Evolutionary conservation across 2,888 invertebrate genomes (phyloP), one percentile per base, ranked within the genome.

Genomic region (Polydrusus pterygomalis): DNA sequence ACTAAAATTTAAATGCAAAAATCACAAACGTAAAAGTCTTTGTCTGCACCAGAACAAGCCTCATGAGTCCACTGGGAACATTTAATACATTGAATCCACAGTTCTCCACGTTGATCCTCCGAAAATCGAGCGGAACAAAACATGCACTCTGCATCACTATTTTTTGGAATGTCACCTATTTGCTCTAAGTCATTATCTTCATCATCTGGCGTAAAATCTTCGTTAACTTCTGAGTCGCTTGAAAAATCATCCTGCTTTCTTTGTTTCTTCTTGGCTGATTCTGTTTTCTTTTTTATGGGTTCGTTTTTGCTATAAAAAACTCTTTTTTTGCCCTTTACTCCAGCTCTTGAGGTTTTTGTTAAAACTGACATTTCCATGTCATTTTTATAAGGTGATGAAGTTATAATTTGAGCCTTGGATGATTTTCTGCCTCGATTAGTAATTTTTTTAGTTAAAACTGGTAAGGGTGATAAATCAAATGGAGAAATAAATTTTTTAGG

Each of bases 21-120:
- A 56, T 79, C 78, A 56, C 78, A 79, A 8, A 80, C 60, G 43
- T 77, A 79, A 18, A 17, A 47, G 18, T 75, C 77, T 64, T 58
- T 76, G 17, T 79, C 76, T 10, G 68, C 63, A 2, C 79, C 81
- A 10, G 74, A 40, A 70, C 79, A 80, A 10, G 75, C 60, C 11
- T 63, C 45, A 40, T 80, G 78, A 15, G 77, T 69, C 76, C 62
- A 70, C 25, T 25, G 25, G 25, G 25, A 25, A 25, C 25, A 25
- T 25, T 25, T 25, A 25, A 25, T 25, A 25, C 25, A 25, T 25
- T 25, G 25, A 25, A 25, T 25, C 25, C 25, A 25, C 25, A 25
- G 25, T 25, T 25, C 25, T 25, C 25, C 25, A 25, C 25, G 25
- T 25, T 25, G 25, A 25, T 25, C 25, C 25, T 25, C 25, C 25